Evolutionary conservation across 2,113 vertebrate genomes (phyloP).

Genomic region (Sylvilagus bachmani): DNA sequence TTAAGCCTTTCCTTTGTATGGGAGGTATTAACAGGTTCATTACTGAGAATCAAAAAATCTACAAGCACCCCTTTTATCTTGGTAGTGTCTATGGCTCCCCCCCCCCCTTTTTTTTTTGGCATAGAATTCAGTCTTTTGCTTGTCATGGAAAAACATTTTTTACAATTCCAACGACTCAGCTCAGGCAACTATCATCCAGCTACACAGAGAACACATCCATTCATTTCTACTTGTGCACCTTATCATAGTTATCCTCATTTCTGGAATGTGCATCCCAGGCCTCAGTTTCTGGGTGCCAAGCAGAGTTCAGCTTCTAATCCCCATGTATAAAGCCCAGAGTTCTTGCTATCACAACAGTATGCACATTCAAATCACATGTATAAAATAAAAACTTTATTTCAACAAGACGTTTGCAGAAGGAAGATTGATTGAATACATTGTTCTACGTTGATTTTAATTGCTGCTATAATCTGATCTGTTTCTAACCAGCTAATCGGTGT

Average conservation of each 20-base stretch:
- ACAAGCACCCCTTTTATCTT: neutral
- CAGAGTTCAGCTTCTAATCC: neutral
- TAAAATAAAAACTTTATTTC: conserved; percentile 56
- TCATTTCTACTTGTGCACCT: neutral
- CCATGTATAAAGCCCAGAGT: neutral
- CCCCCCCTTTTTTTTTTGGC: neutral
- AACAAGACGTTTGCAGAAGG: conserved; percentile 55
- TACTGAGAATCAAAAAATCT: neutral
- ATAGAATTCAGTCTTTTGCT: neutral
- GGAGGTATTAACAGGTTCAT: neutral
- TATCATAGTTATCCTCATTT: neutral
- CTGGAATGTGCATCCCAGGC: neutral
- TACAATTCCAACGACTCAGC: neutral
- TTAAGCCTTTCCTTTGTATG: neutral
- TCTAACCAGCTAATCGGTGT: conserved; percentile 76
- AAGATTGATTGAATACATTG: conserved; percentile 69
- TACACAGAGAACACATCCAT: neutral
- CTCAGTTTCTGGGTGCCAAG: neutral
- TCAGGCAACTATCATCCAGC: neutral
- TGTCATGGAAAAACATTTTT: neutral
- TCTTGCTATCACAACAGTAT: neutral
- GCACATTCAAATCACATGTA: neutral
- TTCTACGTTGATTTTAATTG: conserved; percentile 78
- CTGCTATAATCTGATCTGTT: conserved; percentile 74
- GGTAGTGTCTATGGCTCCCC: neutral